Evolutionary conservation across 2,888 invertebrate genomes (phyloP).

Genomic region (Amiota minor): DNA sequence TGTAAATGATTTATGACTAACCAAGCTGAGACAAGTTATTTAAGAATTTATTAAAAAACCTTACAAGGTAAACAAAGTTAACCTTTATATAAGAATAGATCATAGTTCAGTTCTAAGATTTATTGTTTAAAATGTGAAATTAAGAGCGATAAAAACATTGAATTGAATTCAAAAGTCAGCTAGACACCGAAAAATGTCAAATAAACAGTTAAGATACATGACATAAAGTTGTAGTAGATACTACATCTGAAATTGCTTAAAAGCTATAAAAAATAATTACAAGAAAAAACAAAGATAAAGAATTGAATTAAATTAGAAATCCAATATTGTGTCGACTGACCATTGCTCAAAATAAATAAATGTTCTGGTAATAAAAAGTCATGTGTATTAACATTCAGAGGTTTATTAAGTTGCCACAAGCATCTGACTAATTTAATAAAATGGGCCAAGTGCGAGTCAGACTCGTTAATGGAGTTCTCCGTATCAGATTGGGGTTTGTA

Average conservation of each 20-base stretch:
- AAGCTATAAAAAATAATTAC: not conserved
- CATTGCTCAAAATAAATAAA: too few species aligned
- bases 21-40: not conserved
- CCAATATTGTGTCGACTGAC: too few species aligned
- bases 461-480: too few species aligned
- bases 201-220: not conserved
- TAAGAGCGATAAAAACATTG: too few species aligned
- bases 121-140: not conserved
- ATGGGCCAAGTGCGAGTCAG: not conserved
- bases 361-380: too few species aligned
- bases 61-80: slow-evolving; percentile 4
- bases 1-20: slow-evolving; percentile 4
- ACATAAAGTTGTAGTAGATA: slow-evolving; percentile 4
- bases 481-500: too few species aligned
- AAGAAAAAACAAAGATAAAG: slow-evolving; percentile 16
- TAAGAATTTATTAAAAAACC: not conserved
- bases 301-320: too few species aligned
- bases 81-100: slow-evolving; percentile 4
- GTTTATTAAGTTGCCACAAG: too few species aligned
- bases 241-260: not conserved
- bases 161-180: not conserved
- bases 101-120: too few species aligned
- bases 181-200: slow-evolving; percentile 15
- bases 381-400: too few species aligned
- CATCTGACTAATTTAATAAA: too few species aligned